Evolutionary conservation across 2,888 invertebrate genomes (phyloP).

Genomic region (Drosophila sordidula): DNA sequence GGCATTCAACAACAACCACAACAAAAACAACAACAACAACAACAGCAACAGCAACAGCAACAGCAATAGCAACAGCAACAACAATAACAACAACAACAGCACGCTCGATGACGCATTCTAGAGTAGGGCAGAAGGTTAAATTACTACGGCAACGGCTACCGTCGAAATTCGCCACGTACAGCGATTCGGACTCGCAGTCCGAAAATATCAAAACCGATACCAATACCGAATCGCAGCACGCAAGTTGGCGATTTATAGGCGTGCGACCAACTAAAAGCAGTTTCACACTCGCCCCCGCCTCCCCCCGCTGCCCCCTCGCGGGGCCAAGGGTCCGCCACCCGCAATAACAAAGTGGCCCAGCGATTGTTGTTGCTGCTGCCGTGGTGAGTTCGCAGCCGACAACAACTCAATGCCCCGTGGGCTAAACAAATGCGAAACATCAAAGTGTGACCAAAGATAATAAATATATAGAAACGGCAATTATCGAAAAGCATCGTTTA

Average conservation of each 20-base stretch:
- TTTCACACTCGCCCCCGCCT: constrained; percentile 4
- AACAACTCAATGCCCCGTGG: constrained; percentile 33
- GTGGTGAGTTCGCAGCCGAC: constrained; percentile 47
- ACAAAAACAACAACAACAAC: constrained; percentile 1
- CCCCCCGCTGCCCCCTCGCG: constrained; percentile 7
- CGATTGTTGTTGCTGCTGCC: constrained; percentile 35
- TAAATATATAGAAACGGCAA: constrained; percentile 4
- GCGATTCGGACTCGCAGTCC: constrained; percentile 65
- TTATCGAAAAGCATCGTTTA: constrained; percentile 6
- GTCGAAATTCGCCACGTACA: constrained; percentile 76
- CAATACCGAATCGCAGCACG: constrained; percentile 61
- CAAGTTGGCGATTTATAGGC: constrained; percentile 68
- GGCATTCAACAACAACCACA: constrained; percentile 28
- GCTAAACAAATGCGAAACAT: constrained; percentile 4
- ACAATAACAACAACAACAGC: constrained; percentile 30
- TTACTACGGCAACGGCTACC: constrained; percentile 61
- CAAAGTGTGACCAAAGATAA: constrained; percentile 22
- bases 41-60: constrained; percentile 22
- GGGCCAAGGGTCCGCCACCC: constrained; percentile 21
- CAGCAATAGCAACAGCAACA: constrained; percentile 6
- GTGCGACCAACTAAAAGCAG: constrained; percentile 54
- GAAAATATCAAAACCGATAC: constrained; percentile 53
- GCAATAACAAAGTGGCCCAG: constrained; percentile 48
- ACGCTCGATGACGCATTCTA: constrained; percentile 83
- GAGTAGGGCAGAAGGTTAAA: constrained; percentile 83